These are phyloP conservation scores for Rhincodon typus DNA, from an alignment of 2,797 vertebrate genomes.

Conservation along the genomic window DNA sequence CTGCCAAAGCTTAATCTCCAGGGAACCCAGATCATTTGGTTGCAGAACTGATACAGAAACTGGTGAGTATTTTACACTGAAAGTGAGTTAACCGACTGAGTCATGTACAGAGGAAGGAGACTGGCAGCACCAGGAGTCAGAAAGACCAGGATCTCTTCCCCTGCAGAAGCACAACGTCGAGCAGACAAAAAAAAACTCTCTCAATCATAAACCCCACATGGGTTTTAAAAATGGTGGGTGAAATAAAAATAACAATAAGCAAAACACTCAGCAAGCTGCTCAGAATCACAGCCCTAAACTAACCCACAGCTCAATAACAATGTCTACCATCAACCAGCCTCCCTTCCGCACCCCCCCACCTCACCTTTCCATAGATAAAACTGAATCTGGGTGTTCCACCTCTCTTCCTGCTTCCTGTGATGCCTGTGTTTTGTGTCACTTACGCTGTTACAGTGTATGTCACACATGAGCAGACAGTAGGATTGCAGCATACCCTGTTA, in stretches of 20 bases:
- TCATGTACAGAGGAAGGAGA: neutral
- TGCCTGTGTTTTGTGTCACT: neutral
- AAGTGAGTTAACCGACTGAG: neutral
- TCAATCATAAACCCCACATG: neutral
- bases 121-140: no score
- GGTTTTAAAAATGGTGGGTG: no score
- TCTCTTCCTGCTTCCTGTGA: neutral
- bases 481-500: neutral
- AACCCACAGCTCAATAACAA: neutral
- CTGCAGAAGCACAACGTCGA: no score
- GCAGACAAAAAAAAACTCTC: neutral
- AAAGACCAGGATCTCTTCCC: neutral
- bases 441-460: neutral
- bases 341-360: neutral
- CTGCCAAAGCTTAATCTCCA: neutral
- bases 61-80: neutral
- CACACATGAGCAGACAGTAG: neutral
- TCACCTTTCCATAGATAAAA: neutral
- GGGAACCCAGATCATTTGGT: neutral
- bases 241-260: neutral
- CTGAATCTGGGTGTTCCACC: neutral
- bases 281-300: neutral
- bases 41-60: neutral
- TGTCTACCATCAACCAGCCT: neutral
- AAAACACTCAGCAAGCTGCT: neutral